These are phyloP conservation scores for Itoplectis maculator DNA, from an alignment of 2,888 invertebrate genomes.

Conservation along the genomic window DNA sequence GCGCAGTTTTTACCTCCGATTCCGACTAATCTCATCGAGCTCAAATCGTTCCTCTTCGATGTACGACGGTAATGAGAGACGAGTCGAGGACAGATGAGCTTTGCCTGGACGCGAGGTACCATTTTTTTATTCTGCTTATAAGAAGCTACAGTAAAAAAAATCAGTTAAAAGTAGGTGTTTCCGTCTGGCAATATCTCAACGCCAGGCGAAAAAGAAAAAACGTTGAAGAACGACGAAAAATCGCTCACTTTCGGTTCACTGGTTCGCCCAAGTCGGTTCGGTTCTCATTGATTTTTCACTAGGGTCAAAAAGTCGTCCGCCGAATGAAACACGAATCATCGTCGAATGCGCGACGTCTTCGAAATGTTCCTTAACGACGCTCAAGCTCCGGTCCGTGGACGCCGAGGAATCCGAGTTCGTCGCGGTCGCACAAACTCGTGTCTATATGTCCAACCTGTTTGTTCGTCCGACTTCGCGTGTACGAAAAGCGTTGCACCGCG, in stretches of 20 bases:
- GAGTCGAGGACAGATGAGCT: no score
- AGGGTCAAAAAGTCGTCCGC: no score
- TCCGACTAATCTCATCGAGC: conserved; percentile 47
- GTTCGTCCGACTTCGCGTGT: conserved; percentile 36
- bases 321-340: no score
- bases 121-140: background rate
- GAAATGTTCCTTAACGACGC: background rate
- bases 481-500: conserved; percentile 3
- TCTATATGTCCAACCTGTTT: conserved; percentile 9
- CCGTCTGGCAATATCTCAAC: conserved; percentile 45
- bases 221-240: no score
- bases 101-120: no score
- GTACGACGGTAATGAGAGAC: background rate
- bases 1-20: conserved; percentile 34
- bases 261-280: no score
- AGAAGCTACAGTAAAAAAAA: conserved; percentile 13
- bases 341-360: no score
- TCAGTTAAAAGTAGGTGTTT: conserved; percentile 9
- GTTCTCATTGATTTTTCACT: conserved; percentile 5
- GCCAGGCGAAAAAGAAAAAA: background rate
- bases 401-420: background rate
- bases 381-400: conserved; percentile 3
- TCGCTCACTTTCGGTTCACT: no score
- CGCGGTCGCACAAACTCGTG: background rate
- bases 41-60: background rate